Base-by-base conservation (phyloP, 2,113 vertebrate genomes). In the Myocastor coypus region DNA sequence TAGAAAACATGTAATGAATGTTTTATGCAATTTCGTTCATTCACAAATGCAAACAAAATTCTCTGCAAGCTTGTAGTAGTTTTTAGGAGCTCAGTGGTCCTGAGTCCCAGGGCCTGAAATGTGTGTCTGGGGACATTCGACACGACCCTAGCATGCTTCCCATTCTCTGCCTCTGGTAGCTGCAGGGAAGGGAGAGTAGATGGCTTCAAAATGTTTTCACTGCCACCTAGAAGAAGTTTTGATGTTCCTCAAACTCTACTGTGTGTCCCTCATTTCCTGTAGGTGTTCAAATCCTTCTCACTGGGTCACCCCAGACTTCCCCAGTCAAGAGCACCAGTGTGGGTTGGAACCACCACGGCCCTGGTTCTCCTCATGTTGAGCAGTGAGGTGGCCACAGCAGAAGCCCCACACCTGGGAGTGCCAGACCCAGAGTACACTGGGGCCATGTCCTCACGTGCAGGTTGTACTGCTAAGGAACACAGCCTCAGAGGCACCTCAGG, bases 331-430 rank as follows among this genome's bases (percentile, higher is more conserved):
- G 17, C 22, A 55, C 19, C 59, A 40, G 59, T 13, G 19, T 1
- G 24, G 22, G 8, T 2, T 1, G 24, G 7, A 8, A 5, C 30
- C 34, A 17, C 5, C 3, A 14, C 3, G 71, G 28, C 30, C 32
- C 16, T 40, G 5, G 24, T 30, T 66, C 26, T 40, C 28, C 55
- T 42, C 32, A 0, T 61, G 19, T 22, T 19, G 7, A 71, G 32
- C 17, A 40, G 32, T 5, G 5, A 22, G 42, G 1, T 34, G 11
- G 22, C 12, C 26, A 30, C 28, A 40, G n/a, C 26, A 59, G n/a
- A 64, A 8, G 30, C 13, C 34, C 50, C 66, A 63, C 32, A 10
- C 22, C 34, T 14, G 12, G 30, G 66, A 37, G 34, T 13, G 19
- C 63, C 57, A 82, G 69, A 42, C 20, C 40, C 12, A 34, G 9